Evolutionary conservation across 2,888 invertebrate species (phyloP).

Genomic region (Boloria selene): DNA sequence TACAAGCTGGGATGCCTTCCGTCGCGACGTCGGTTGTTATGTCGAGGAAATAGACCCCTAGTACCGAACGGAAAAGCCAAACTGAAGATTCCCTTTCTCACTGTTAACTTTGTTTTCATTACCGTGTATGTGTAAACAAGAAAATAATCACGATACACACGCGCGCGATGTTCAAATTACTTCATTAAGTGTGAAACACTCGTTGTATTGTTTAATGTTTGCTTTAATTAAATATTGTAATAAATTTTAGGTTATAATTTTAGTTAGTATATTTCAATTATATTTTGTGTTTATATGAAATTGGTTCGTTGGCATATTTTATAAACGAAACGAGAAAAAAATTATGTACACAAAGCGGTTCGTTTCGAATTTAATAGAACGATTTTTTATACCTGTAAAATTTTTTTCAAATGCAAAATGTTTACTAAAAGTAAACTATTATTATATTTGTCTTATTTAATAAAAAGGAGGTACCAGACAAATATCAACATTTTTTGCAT

Average conservation of each 20-base stretch:
- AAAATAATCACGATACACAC: conserved; percentile 28
- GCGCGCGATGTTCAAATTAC: background rate
- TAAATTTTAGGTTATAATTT: background rate
- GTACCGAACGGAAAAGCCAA: conserved; percentile 58
- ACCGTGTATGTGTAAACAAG: conserved; percentile 45
- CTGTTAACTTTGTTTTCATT: conserved; percentile 51
- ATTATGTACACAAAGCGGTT: too few relatives aligned
- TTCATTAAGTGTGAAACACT: background rate
- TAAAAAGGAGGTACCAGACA: too few relatives aligned
- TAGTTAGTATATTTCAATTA: background rate
- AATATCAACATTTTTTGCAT: too few relatives aligned
- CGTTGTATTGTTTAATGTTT: background rate
- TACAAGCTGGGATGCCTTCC: conserved; percentile 64
- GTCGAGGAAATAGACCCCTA: conserved; percentile 66
- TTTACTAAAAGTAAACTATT: too few relatives aligned
- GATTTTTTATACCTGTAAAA: too few relatives aligned
- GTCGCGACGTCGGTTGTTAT: conserved; percentile 54
- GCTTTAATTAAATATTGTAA: conserved; percentile 1
- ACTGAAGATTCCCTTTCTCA: conserved; percentile 53
- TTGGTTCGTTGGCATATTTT: background rate
- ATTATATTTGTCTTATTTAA: too few relatives aligned
- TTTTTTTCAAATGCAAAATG: too few relatives aligned
- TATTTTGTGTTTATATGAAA: background rate
- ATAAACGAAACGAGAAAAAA: too few relatives aligned
- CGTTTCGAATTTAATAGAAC: too few relatives aligned